Conservation (phyloP, 1,140 invertebrate species). For the Pomphorhynchus laevis region DNA sequence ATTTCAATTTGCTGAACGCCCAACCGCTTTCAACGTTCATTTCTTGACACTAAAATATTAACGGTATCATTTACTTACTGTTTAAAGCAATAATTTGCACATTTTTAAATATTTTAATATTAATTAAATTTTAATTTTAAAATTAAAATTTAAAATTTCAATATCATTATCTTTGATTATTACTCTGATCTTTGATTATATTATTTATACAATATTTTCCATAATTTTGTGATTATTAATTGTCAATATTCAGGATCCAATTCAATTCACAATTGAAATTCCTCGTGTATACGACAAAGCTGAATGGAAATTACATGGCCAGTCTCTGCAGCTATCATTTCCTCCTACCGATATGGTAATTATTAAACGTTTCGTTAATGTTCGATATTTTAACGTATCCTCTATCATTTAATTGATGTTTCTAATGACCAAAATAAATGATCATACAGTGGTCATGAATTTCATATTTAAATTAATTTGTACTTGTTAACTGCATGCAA, state of each 20-base stretch:
- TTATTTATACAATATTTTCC: neutral
- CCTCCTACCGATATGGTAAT: constrained; percentile 33
- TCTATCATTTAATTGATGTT: neutral
- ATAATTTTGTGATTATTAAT: neutral
- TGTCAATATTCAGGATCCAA: constrained; percentile 24
- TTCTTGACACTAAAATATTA: no score
- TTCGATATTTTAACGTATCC: no score
- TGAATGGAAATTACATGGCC: constrained; percentile 82
- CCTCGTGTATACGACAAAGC: constrained; percentile 45
- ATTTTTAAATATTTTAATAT: no score
- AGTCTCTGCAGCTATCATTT: constrained; percentile 38
- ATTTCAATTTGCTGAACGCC: no score
- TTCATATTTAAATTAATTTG: no score
- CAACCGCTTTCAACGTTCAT: no score
- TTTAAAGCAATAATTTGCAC: no score
- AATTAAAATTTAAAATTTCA: neutral
- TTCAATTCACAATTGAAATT: constrained; percentile 37
- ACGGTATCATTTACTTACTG: no score
- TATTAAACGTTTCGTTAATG: neutral
- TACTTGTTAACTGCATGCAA: no score
- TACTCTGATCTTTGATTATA: neutral
- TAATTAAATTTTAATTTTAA: no score
- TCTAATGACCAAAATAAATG: no score
- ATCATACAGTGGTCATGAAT: no score
- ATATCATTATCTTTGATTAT: neutral